Conservation (phyloP, 2,888 invertebrate genomes). For the Artemia sinica region DNA sequence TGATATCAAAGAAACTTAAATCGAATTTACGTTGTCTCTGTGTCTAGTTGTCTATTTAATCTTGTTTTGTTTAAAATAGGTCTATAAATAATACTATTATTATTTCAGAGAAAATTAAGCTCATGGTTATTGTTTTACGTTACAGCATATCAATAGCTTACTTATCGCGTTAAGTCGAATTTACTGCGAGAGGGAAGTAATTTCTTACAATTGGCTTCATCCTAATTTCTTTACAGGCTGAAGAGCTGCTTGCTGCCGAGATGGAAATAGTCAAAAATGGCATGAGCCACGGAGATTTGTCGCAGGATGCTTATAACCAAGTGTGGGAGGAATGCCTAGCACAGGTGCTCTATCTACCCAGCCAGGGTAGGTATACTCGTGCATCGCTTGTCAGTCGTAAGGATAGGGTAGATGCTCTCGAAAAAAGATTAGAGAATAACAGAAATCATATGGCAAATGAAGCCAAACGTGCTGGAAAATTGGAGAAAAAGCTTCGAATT, state of each 20-base stretch:
- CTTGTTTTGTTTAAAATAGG: no score
- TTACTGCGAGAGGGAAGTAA: no score
- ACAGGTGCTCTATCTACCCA: slow-evolving; percentile 75
- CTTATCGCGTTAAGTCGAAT: no score
- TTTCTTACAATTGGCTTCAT: background rate
- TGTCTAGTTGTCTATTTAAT: no score
- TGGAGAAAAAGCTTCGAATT: slow-evolving; percentile 91
- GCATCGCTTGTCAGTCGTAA: slow-evolving; percentile 90
- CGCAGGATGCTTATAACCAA: slow-evolving; percentile 75
- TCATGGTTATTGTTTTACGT: no score
- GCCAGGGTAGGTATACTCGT: slow-evolving; percentile 62
- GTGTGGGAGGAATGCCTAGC: slow-evolving; percentile 94
- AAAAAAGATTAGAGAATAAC: slow-evolving; percentile 79
- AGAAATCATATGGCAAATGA: slow-evolving; percentile 88
- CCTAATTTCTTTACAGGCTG: slow-evolving; percentile 36
- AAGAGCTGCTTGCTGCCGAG: slow-evolving; percentile 50
- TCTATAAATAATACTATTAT: no score
- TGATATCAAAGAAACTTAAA: no score
- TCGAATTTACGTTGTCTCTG: no score
- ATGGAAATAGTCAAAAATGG: slow-evolving; percentile 76
- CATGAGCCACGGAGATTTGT: slow-evolving; percentile 87
- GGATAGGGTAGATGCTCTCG: slow-evolving; percentile 80
- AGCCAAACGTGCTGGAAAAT: slow-evolving; percentile 87
- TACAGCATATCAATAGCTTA: no score
- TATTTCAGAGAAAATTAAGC: no score